Evolutionary conservation across 2,888 invertebrate genomes (phyloP).

Genomic region (Xestia sexstrigata): DNA sequence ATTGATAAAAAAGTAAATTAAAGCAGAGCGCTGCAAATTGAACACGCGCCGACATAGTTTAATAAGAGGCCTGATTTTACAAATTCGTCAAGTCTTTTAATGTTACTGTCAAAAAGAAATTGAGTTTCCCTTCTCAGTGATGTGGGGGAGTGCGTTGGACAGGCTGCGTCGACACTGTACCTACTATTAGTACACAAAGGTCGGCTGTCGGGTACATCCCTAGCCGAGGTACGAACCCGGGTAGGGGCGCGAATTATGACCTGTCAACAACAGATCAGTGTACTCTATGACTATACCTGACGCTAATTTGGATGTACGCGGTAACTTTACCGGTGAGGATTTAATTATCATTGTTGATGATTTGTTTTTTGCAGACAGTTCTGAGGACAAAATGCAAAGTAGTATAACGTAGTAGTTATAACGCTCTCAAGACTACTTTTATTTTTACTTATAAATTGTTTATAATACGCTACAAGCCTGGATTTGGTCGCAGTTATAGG

Average conservation of each 20-base stretch:
- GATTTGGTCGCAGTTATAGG: too few species aligned
- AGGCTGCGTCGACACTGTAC: constrained; percentile 78
- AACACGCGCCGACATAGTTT: constrained; percentile 19
- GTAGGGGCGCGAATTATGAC: constrained; percentile 84
- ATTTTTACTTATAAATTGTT: too few species aligned
- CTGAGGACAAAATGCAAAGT: not conserved
- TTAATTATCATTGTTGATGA: not conserved
- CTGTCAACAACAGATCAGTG: constrained; percentile 81
- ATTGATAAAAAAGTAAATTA: not conserved
- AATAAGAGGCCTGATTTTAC: constrained; percentile 57
- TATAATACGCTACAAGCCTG: too few species aligned
- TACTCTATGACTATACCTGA: constrained; percentile 78
- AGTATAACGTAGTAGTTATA: too few species aligned
- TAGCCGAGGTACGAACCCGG: constrained; percentile 40
- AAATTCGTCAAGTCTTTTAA: constrained; percentile 75
- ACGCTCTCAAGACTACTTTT: too few species aligned
- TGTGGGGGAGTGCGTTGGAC: constrained; percentile 77
- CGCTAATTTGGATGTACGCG: constrained; percentile 60
- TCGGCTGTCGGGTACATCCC: constrained; percentile 81
- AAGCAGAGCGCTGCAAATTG: constrained; percentile 6
- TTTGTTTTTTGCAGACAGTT: not conserved
- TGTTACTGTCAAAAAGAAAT: constrained; percentile 85
- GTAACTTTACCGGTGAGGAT: constrained; percentile 18
- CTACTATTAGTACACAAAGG: constrained; percentile 87
- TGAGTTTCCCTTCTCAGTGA: constrained; percentile 80